A percentile compares a stretch with the other conserved stretches of the same genome.
phyloP scores from a whole-genome alignment of 2,113 vertebrate genomes.

The Atrichornis clamosus region DNA sequence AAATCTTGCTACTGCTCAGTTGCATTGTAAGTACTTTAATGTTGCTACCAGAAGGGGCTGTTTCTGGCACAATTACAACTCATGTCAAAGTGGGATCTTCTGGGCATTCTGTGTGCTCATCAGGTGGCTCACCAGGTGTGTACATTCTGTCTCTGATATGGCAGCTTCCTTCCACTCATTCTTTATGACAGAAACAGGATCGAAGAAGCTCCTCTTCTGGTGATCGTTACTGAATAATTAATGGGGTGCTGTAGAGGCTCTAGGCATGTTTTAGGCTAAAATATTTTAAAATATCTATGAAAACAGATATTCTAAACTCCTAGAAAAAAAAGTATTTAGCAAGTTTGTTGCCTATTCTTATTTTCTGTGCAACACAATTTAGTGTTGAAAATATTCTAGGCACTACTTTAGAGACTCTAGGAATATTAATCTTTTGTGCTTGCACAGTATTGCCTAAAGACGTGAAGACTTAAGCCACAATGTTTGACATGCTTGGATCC shows the following conservation, averaged over 20 bases:
- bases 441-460: background rate
- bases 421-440: background rate
- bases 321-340: background rate
- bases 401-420: background rate
- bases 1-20: background rate
- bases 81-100: background rate
- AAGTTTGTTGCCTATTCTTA: background rate
- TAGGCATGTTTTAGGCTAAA: background rate
- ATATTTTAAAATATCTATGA: background rate
- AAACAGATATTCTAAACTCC: background rate
- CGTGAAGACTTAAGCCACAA: background rate
- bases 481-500: background rate
- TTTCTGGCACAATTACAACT: background rate
- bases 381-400: background rate
- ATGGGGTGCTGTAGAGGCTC: background rate
- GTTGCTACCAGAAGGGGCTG: background rate
- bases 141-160: background rate
- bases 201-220: background rate
- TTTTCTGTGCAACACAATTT: background rate
- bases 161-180: background rate
- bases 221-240: background rate
- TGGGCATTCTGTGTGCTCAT: background rate
- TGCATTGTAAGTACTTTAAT: background rate
- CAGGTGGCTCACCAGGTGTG: background rate
- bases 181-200: background rate